A percentile compares a stretch with the other conserved stretches of the same genome.
These are phyloP conservation scores for Numenius phaeopus DNA, from an alignment of 2,797 vertebrate genomes.

Conservation along the genomic window DNA sequence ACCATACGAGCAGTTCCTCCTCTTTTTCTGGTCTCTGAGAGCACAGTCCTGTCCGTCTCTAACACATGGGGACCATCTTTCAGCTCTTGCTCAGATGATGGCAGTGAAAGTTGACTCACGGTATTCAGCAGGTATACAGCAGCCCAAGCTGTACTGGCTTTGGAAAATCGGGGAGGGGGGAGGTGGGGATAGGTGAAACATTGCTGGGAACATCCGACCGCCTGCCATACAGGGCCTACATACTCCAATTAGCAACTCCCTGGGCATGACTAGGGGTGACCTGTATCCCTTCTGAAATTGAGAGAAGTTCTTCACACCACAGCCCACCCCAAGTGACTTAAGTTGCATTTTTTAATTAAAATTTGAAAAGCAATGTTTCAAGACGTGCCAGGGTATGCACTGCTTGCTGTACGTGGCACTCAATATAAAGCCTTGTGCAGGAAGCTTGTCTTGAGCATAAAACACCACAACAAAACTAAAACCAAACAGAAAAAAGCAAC, in stretches of 20 bases:
- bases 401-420: background rate
- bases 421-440: background rate
- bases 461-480: background rate
- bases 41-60: background rate
- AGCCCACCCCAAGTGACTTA: background rate
- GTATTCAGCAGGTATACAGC: background rate
- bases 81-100: background rate
- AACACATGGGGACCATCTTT: background rate
- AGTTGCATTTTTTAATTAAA: background rate
- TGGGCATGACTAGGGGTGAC: background rate
- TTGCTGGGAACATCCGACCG: background rate
- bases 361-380: background rate
- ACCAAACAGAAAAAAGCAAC: background rate
- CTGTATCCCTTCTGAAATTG: accelerated
- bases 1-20: accelerated
- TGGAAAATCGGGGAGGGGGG: background rate
- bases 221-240: background rate
- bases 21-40: background rate
- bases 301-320: background rate
- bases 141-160: background rate
- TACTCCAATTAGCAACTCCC: accelerated
- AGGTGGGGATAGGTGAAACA: too few relatives aligned
- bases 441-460: background rate
- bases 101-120: background rate
- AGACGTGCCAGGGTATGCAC: background rate